These are phyloP conservation scores for Chalcis sispes DNA, from an alignment of 2,888 invertebrate genomes.

Conservation along the genomic window DNA sequence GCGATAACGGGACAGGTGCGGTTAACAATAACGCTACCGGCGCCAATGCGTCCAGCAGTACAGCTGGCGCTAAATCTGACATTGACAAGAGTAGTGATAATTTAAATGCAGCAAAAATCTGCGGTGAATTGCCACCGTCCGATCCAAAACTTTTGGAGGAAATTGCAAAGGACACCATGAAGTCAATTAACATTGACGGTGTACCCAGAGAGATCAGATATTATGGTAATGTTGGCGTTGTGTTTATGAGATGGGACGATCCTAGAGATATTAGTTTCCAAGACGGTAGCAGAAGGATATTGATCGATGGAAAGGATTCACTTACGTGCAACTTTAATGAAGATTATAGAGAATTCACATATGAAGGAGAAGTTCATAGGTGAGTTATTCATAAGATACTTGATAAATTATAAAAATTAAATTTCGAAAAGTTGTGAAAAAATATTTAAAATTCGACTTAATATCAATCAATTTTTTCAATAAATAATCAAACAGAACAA, in stretches of 20 bases:
- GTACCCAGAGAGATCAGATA: conserved; percentile 88
- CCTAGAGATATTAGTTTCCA: conserved; percentile 91
- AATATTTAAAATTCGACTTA: too few species aligned
- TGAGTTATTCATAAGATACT: conserved; percentile 46
- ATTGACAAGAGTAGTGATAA: background rate
- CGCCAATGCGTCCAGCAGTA: background rate
- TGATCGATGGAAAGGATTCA: conserved; percentile 86
- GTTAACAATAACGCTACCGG: background rate
- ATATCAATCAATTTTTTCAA: too few species aligned
- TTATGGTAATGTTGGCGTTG: conserved; percentile 90
- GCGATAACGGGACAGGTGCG: background rate
- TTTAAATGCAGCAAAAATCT: conserved; percentile 2
- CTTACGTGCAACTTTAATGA: conserved; percentile 81
- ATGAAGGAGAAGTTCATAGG: conserved; percentile 84
- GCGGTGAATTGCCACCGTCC: conserved; percentile 73
- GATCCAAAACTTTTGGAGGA: conserved; percentile 77
- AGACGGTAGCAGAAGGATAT: conserved; percentile 84
- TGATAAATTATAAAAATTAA: background rate
- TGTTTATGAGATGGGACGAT: conserved; percentile 90
- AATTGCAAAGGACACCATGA: conserved; percentile 83
- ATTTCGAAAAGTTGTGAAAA: too few species aligned
- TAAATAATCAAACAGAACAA: too few species aligned
- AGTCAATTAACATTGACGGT: conserved; percentile 89
- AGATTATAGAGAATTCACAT: conserved; percentile 83
- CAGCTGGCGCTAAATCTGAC: background rate